Evolutionary conservation across 2,797 vertebrate species (phyloP), one percentile per base, ranked within the genome.

Genomic region (Xiphophorus birchmanni): DNA sequence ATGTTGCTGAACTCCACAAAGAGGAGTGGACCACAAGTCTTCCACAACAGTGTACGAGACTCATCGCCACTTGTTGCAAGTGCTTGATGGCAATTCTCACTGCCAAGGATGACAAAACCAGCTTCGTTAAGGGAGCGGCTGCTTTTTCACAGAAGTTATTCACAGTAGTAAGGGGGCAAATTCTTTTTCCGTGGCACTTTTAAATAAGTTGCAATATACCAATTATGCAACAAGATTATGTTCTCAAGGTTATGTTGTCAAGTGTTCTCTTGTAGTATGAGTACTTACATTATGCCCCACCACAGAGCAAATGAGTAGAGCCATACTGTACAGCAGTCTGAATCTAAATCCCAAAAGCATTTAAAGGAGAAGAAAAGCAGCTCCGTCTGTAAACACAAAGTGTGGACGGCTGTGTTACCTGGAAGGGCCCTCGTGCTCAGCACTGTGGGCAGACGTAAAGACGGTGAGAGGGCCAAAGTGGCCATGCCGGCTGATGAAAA

Each of bases 381-480:
- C 12, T 6, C 0, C 12, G 11, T 75, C 11, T 84, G 37, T 75
- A 58, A 83, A 86, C 63, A 65, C 60, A 6, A 82, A 69, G 48
- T 44, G 18, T n/a, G n/a, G n/a, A n/a, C n/a, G n/a, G n/a, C n/a
- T n/a, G n/a, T n/a, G n/a, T n/a, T n/a, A n/a, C n/a, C n/a, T n/a
- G n/a, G n/a, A n/a, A 82, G 60, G 42, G 40, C 79, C 67, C 47
- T 58, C 23, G 2, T 54, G 76, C 73, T 78, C 74, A 37, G n/a
- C 23, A 69, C 37, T 75, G 10, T 52, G 48, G 74, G 71, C 32
- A 60, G 82, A 40, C 45, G 58, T 80, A 73, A 76, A 69, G n/a
- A 47, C 54, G 63, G n/a, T 87, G 76, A n/a, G 44, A 56, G 72
- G 79, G 73, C 35, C 75, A 75, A 58, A 80, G 79, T 5, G 0